These are phyloP conservation scores for Eubasilissa splendida DNA, from an alignment of 2,888 invertebrate species.

Conservation along the genomic window DNA sequence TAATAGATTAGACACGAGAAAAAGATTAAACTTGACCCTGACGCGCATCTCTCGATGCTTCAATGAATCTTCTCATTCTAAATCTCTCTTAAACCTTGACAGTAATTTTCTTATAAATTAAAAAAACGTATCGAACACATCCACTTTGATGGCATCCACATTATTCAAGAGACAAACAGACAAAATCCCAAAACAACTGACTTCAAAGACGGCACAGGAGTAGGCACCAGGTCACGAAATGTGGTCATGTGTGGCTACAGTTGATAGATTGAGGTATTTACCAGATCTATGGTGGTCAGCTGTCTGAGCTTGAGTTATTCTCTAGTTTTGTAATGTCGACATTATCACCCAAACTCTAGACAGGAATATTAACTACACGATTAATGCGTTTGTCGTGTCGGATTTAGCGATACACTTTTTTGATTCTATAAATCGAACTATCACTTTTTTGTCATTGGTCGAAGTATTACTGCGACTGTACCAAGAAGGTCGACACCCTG, in stretches of 20 bases:
- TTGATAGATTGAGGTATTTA: constrained; percentile 35
- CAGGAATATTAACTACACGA: constrained; percentile 16
- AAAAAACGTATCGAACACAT: not conserved
- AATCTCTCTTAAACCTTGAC: no score
- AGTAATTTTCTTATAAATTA: no score
- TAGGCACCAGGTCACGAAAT: not conserved
- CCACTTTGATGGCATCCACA: not conserved
- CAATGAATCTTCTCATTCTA: no score
- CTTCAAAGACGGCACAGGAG: constrained; percentile 4
- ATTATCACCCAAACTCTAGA: constrained; percentile 18
- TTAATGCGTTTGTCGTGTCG: constrained; percentile 34
- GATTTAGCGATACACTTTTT: constrained; percentile 2
- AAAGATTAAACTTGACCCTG: no score
- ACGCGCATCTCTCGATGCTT: no score
- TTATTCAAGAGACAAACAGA: constrained; percentile 1
- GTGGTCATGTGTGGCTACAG: constrained; percentile 15
- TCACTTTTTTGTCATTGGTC: no score
- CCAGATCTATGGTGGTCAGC: constrained; percentile 35
- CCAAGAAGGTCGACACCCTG: no score
- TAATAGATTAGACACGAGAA: no score
- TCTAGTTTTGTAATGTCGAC: constrained; percentile 14
- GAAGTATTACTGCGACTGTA: no score
- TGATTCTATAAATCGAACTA: no score
- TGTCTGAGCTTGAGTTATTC: constrained; percentile 14
- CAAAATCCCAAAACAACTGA: not conserved